A percentile compares a stretch with the other conserved stretches of the same genome.
phyloP scores from a whole-genome alignment of 2,888 invertebrate genomes.

The Erannis defoliaria region DNA sequence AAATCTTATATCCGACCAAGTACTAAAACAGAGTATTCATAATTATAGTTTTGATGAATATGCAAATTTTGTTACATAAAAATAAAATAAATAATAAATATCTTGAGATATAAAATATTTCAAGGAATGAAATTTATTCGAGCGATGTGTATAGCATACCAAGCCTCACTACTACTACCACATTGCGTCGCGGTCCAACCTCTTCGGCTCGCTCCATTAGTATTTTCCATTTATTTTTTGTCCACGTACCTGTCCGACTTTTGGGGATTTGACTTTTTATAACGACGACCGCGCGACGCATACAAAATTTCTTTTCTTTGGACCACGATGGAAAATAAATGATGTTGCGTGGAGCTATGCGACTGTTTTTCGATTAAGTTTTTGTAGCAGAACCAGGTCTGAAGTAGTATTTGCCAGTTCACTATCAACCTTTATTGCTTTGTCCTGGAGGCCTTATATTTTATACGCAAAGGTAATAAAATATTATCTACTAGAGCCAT shows the following conservation, averaged over 20 bases:
- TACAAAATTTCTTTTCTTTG: conserved; percentile 84
- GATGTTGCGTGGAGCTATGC: conserved; percentile 76
- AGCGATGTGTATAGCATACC: conserved; percentile 21
- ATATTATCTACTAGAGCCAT: no score
- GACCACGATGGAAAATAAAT: conserved; percentile 80
- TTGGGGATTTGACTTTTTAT: conserved; percentile 83
- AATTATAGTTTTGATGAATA: background rate
- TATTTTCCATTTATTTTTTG: conserved; percentile 87
- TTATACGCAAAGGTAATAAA: no score
- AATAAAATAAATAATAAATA: background rate
- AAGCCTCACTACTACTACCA: conserved; percentile 62
- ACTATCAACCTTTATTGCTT: background rate
- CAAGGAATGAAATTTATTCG: background rate
- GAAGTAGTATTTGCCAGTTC: background rate
- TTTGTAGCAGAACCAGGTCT: conserved; percentile 48
- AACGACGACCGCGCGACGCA: conserved; percentile 80
- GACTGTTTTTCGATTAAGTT: conserved; percentile 73
- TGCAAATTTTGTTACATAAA: background rate
- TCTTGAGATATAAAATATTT: background rate
- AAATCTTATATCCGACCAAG: no score
- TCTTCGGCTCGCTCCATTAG: conserved; percentile 83
- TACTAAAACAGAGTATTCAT: no score
- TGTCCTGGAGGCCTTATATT: background rate
- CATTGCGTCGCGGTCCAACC: conserved; percentile 67
- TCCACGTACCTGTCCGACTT: conserved; percentile 85